These are phyloP conservation scores for Melinaea menophilus DNA, from an alignment of 2,888 invertebrate species.

Conservation along the genomic window DNA sequence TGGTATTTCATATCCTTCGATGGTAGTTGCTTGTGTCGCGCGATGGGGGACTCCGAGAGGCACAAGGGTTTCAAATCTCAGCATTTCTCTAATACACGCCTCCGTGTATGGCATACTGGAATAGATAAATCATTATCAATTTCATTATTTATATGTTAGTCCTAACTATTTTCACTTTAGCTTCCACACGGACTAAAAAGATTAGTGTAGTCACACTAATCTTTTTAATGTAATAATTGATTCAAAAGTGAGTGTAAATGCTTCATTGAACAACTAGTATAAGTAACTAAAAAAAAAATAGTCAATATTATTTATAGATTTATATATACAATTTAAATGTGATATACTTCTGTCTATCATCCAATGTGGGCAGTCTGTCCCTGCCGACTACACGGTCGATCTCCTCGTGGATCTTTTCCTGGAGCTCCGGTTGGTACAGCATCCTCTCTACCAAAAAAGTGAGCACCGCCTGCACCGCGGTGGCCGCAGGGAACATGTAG, in stretches of 20 bases:
- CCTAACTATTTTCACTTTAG: no score
- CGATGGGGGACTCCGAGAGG: conserved; percentile 80
- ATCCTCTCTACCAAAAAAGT: conserved; percentile 75
- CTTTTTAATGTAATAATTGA: no score
- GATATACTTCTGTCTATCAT: conserved; percentile 76
- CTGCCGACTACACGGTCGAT: conserved; percentile 80
- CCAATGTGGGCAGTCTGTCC: conserved; percentile 76
- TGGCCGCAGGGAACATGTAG: conserved; percentile 79
- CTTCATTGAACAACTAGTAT: no score
- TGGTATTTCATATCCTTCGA: conserved; percentile 78
- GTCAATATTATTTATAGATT: background rate
- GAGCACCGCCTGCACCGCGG: conserved; percentile 69
- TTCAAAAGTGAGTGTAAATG: no score
- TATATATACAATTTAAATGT: background rate
- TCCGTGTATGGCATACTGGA: conserved; percentile 57
- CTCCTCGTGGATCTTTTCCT: conserved; percentile 79
- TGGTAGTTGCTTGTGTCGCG: conserved; percentile 64
- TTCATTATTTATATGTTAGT: background rate
- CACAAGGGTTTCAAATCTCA: conserved; percentile 79
- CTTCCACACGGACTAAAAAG: no score
- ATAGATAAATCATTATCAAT: background rate
- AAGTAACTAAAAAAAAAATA: background rate
- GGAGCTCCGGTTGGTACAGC: conserved; percentile 75
- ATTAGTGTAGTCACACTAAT: no score
- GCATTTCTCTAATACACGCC: conserved; percentile 78